These are phyloP conservation scores for Petromus typicus DNA, from an alignment of 2,113 vertebrate genomes.

Conservation along the genomic window DNA sequence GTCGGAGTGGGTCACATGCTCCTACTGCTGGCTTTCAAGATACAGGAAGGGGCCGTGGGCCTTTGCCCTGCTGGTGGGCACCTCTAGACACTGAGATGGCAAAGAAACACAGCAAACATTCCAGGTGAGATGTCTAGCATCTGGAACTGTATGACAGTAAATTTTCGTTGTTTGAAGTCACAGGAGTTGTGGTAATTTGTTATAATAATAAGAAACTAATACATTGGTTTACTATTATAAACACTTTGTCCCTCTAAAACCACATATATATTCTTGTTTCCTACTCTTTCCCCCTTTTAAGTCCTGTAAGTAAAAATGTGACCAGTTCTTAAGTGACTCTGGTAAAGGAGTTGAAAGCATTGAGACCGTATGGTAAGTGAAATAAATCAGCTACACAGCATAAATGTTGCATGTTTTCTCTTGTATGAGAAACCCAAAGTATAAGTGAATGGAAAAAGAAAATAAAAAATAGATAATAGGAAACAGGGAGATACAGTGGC, in stretches of 20 bases:
- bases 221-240: background rate
- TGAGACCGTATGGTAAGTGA: background rate
- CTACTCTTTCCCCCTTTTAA: background rate
- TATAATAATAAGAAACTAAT: slow-evolving; percentile 12
- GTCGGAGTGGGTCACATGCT: background rate
- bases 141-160: background rate
- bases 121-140: background rate
- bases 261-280: background rate
- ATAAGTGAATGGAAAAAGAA: background rate
- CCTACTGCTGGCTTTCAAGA: background rate
- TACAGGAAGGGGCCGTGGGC: background rate
- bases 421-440: background rate
- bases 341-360: background rate
- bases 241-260: background rate
- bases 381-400: background rate
- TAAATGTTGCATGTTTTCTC: background rate
- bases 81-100: background rate
- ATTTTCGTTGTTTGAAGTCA: background rate
- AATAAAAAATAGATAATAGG: background rate
- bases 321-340: background rate
- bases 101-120: background rate
- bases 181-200: background rate
- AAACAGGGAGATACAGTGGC: background rate
- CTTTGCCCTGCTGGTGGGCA: background rate
- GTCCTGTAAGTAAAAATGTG: slow-evolving; percentile 19